These are phyloP conservation scores for Neoniphon sammara DNA, from an alignment of 2,797 vertebrate genomes.

Conservation along the genomic window DNA sequence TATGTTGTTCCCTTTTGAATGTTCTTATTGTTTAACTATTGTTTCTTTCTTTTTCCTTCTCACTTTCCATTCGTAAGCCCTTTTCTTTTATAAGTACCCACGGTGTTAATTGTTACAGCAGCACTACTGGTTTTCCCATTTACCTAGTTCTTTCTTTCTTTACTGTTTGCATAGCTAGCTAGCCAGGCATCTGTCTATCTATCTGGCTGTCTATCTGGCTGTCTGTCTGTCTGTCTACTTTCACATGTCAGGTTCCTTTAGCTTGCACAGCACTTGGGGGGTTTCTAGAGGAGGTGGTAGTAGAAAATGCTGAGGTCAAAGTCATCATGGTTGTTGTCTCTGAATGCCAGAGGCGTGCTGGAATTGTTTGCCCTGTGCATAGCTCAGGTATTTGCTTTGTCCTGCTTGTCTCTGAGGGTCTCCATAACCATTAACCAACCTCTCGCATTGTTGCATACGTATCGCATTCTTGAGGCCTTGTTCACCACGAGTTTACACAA, in stretches of 20 bases:
- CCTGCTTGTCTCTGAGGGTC: conserved; percentile 55
- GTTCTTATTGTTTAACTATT: no score
- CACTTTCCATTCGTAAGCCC: no score
- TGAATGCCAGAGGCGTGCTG: conserved; percentile 51
- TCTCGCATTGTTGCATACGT: conserved; percentile 57
- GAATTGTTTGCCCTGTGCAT: conserved; percentile 61
- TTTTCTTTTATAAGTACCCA: no score
- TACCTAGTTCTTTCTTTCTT: neutral
- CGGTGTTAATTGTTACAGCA: no score
- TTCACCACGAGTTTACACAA: conserved; percentile 67
- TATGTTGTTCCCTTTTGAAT: no score
- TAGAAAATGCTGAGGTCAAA: conserved; percentile 45
- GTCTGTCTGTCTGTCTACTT: neutral
- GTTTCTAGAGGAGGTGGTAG: neutral
- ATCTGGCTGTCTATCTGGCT: neutral
- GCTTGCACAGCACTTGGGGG: neutral
- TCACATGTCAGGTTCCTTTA: no score
- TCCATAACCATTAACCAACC: conserved; percentile 80
- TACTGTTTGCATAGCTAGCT: neutral
- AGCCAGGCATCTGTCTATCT: neutral
- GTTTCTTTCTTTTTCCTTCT: no score
- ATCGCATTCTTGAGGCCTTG: conserved; percentile 75
- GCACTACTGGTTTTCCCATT: no score
- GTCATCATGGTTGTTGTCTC: conserved; percentile 32
- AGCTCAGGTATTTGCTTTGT: conserved; percentile 74